These are phyloP conservation scores for Sebastes minor DNA, from an alignment of 2,797 vertebrate genomes.

Conservation along the genomic window DNA sequence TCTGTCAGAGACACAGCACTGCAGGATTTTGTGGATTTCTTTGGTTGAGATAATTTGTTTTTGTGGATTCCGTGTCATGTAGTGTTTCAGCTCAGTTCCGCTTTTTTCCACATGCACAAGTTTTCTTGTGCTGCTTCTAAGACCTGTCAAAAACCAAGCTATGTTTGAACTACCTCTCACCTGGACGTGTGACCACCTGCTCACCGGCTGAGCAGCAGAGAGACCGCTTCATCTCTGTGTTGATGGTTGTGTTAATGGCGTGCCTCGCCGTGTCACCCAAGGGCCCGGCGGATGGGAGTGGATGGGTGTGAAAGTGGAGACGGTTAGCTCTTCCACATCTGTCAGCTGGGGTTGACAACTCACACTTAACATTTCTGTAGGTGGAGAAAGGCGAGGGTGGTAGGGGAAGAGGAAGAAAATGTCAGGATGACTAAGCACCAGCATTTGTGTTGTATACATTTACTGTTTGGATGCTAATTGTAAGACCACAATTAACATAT, in stretches of 20 bases:
- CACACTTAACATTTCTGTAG: conserved; percentile 23
- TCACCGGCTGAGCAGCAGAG: conserved; percentile 1
- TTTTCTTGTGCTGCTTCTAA: not conserved
- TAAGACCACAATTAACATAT: too few relatives aligned
- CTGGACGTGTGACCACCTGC: conserved; percentile 38
- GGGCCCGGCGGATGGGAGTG: conserved; percentile 1
- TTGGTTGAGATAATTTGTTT: conserved; percentile 23
- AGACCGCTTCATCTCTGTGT: conserved; percentile 9
- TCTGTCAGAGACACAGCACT: not conserved
- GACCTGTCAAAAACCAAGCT: not conserved
- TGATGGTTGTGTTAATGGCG: not conserved
- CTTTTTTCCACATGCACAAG: not conserved
- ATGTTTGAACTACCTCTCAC: conserved; percentile 15
- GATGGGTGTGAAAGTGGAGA: conserved; percentile 52
- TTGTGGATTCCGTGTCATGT: not conserved
- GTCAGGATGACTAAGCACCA: not conserved
- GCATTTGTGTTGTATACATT: not conserved
- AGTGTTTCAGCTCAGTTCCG: not conserved
- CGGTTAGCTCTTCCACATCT: conserved; percentile 52
- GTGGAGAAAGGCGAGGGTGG: not conserved
- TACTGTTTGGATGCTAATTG: not conserved
- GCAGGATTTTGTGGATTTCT: conserved; percentile 32
- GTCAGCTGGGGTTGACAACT: conserved; percentile 36
- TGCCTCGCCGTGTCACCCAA: conserved; percentile 8
- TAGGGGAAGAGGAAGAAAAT: not conserved